Base-by-base conservation (phyloP, 1,140 invertebrate species). In the Drosophila sp. region DNA sequence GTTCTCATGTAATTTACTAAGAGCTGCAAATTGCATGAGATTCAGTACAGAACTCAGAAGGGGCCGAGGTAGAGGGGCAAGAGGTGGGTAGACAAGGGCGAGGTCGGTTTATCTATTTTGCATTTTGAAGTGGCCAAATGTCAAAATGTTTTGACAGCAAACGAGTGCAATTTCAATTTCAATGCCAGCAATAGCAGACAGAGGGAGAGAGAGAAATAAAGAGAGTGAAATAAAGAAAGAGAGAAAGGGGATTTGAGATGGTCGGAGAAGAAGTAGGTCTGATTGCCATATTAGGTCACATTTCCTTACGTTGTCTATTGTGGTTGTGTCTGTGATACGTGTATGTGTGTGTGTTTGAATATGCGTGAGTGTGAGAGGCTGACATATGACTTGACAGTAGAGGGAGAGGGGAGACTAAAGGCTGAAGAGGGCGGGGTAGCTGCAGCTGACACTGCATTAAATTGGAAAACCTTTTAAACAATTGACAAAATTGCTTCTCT, bases 1-100 rank as follows among this genome's bases (percentile, higher is more conserved):
- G 48, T 73, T 76, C 78, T 76, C 32, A 72, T 72, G 79, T 87
- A 86, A 86, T 84, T 84, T 80, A 65, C 65, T 48, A 78, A 81
- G 51, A 71, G 71, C 78, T 86, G 69, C 73, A 72, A 71, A 62
- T 29, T 29, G 27, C 27, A 29, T 29, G 27, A 6, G 11, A 13
- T 80, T 46, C 45, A 53, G 36, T 53, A 21, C 27, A 50, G 46
- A 29, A 29, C 32, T n/a, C 7, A 53, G 7, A 46, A 2, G 29
- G 29, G 48, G 13, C 6, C 0, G 29, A 14, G 73, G 65, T 43
- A 53, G 27, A 56, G 63, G 62, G 56, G 43, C 58, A 25, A 40
- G 9, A 38, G 7, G 36, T 4, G 5, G 29, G 1, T 11, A 2
- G 34, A 9, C 9, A 9, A 14, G 72, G 34, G 18, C n/a, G 38